Evolutionary conservation across 2,797 vertebrate genomes (phyloP), one percentile per base, ranked within the genome.

Genomic region (Alca torda): DNA sequence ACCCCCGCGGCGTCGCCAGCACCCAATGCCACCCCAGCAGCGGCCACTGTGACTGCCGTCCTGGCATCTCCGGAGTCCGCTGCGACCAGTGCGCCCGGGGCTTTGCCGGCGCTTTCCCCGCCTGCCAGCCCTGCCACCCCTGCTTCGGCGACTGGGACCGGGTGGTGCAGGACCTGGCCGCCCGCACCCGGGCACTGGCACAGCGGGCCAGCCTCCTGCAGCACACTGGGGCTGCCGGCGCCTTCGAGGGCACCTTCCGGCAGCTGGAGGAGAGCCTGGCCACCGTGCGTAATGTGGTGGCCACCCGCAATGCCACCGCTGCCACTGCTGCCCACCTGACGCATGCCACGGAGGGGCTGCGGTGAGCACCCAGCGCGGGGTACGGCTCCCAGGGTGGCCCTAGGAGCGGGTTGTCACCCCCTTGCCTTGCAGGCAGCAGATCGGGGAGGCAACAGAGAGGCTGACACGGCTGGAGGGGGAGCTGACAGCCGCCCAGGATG

Each of bases 71-170:
- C 0, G 99, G 99, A 0, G 99, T 99, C 74, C 99, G 99, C 84
- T 99, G 99, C 25, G 99, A 99, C 97, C 99, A 99, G 95, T 99
- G 99, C 43, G 99, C 99, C 88, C 98, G 99, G 13, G 99, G 99
- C 33, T 99, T 99, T 88, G 98, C 99, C 0, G 99, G 99, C 6
- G 92, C 98, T 61, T 99, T 99, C 96, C 99, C 99, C 3, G 85
- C 98, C 95, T 99, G 99, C 95, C 98, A 99, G 85, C 99, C 99
- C 50, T 99, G 99, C 95, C 99, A 99, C 68, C 98, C 99, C 75
- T 99, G 99, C 96, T 99, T 99, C 0, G 99, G 99, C 26, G 99
- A 99, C 97, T 99, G 99, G 99, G 99, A 99, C 97, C 99, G 99
- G 9, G 98, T 99, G 48, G 99, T 99, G 41, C 99, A 99, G 98